Base-by-base conservation (phyloP, 2,888 invertebrate species). In the Bibio marci region DNA sequence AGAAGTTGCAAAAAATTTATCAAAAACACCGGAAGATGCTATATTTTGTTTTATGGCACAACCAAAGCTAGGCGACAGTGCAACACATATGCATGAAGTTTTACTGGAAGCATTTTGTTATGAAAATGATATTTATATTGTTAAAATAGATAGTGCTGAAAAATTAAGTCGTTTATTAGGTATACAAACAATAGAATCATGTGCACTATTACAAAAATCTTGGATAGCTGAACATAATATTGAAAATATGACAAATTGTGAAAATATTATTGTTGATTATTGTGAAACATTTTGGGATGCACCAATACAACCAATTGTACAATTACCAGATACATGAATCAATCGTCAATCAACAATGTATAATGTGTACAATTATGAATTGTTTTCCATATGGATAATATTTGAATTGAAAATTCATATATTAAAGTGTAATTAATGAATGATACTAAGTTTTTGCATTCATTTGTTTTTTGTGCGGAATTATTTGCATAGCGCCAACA, bases 81-180 rank as follows among this genome's bases (percentile, higher is more conserved):
- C 79, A 4, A 77, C 76, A 6, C 81, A 81, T 52, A 80, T 82
- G 68, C 80, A 81, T 50, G 77, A 78, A 52, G 80, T 81, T 5
- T 63, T 81, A 0, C 62, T 81, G 25, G 79, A 80, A 52, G 81
- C 82, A 1, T 80, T 79, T 55, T 82, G 82, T 57, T 76, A 72
- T 30, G 81, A 82, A 57, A 80, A 80, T 45, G 79, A 76, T 47
- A 81, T 82, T 51, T 75, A 77, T 50, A 75, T 79, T 39, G 71
- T 81, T 46, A 76, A 79, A 65, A 78, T 70, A 33, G 69, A 70
- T 47, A 65, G 63, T 44, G 61, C 65, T 35, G 61, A 65, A 48
- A 69, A 67, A 50, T 46, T 62, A 31, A 59, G 59, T 45, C 53
- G 58, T 22, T 60, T 62, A 46, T 58, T 73, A 62, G 41, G 70